Conservation (phyloP, 2,888 invertebrate species). For the Mesorhabditis spiculigera region DNA sequence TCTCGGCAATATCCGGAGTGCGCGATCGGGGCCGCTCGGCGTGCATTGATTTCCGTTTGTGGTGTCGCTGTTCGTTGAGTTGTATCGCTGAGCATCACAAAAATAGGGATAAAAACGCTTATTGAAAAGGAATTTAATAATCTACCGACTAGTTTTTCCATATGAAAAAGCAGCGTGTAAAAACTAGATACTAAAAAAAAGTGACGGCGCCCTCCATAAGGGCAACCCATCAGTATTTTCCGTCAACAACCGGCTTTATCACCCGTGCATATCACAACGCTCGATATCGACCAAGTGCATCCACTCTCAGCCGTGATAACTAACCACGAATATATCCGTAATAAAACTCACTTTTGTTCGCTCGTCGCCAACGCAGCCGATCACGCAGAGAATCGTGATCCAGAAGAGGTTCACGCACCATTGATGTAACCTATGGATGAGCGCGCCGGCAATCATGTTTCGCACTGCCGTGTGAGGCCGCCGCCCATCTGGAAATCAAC, state of each 20-base stretch:
- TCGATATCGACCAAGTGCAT: no score
- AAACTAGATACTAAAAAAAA: background rate
- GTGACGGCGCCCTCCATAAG: background rate
- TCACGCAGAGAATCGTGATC: slow-evolving; percentile 52
- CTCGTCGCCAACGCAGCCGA: slow-evolving; percentile 46
- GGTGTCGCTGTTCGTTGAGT: background rate
- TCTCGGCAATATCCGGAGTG: slow-evolving; percentile 20
- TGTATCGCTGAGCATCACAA: background rate
- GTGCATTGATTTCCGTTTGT: background rate
- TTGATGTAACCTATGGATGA: slow-evolving; percentile 21
- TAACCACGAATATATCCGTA: background rate
- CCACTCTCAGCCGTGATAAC: background rate
- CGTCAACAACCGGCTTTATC: no score
- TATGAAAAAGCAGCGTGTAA: background rate
- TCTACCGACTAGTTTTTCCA: background rate
- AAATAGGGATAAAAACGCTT: no score
- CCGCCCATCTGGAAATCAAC: background rate
- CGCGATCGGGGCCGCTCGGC: background rate
- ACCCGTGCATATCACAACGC: no score
- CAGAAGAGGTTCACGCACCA: slow-evolving; percentile 55
- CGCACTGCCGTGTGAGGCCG: background rate
- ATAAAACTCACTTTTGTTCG: background rate
- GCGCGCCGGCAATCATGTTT: background rate
- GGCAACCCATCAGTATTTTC: no score
- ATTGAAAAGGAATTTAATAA: no score